These are phyloP conservation scores for Champsocephalus gunnari DNA, from an alignment of 2,797 vertebrate genomes.

Conservation along the genomic window DNA sequence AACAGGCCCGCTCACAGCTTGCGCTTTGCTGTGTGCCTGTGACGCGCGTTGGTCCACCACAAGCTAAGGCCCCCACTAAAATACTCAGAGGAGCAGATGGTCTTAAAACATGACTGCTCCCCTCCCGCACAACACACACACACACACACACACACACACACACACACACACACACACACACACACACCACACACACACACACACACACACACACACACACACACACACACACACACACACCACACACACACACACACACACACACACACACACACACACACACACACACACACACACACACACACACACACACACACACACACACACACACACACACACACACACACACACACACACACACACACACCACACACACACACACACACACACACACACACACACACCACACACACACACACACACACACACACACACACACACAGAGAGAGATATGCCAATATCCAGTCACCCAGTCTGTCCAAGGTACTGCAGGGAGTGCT, in stretches of 20 bases:
- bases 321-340: slow-evolving; percentile 35
- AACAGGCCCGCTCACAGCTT: slow-evolving; percentile 85
- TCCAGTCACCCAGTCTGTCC: slow-evolving; percentile 70
- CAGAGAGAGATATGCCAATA: slow-evolving; percentile 66
- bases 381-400: slow-evolving; percentile 42
- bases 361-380: slow-evolving; percentile 24
- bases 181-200: slow-evolving; percentile 45
- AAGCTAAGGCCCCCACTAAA: slow-evolving; percentile 80
- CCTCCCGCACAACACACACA: slow-evolving; percentile 40
- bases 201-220: slow-evolving; percentile 26
- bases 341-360: slow-evolving; percentile 16
- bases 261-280: slow-evolving; percentile 45
- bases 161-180: slow-evolving; percentile 11
- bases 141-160: slow-evolving; percentile 3
- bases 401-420: slow-evolving; percentile 22
- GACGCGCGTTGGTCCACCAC: slow-evolving; percentile 70
- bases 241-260: slow-evolving; percentile 32
- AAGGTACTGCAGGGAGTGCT: slow-evolving; percentile 52
- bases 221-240: slow-evolving; percentile 8
- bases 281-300: slow-evolving; percentile 64
- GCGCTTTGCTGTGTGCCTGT: slow-evolving; percentile 76
- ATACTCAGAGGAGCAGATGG: slow-evolving; percentile 86
- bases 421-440: slow-evolving; percentile 55
- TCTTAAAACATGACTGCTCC: slow-evolving; percentile 80
- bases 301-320: slow-evolving; percentile 35